A percentile compares a stretch with the other conserved stretches of the same genome.
Conservation (phyloP, 2,797 vertebrate species). For the Euthynnus affinis region DNA sequence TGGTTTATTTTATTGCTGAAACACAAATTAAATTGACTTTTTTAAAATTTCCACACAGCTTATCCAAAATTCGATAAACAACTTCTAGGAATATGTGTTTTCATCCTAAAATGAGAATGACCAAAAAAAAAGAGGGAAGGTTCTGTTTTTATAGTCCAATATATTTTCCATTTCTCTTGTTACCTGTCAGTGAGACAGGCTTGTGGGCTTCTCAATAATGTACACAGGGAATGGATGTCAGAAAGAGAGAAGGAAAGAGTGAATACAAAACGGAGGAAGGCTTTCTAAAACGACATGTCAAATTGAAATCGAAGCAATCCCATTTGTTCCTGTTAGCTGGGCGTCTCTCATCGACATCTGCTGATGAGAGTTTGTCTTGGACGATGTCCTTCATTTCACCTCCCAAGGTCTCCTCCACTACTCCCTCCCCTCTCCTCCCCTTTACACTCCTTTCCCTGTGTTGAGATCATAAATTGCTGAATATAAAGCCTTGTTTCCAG, state of each 20-base stretch:
- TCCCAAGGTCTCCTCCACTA: constrained; percentile 73
- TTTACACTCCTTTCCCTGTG: constrained; percentile 63
- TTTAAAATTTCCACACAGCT: neutral
- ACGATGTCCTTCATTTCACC: constrained; percentile 82
- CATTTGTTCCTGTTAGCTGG: constrained; percentile 74
- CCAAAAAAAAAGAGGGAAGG: neutral
- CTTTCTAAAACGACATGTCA: constrained; percentile 61
- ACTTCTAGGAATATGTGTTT: neutral
- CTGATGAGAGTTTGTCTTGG: constrained; percentile 81
- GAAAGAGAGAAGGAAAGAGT: constrained; percentile 24
- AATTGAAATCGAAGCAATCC: constrained; percentile 69
- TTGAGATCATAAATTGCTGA: constrained; percentile 84
- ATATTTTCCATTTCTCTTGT: constrained; percentile 45
- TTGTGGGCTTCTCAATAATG: constrained; percentile 37
- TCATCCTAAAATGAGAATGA: constrained; percentile 11
- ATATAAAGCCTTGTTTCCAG: constrained; percentile 86
- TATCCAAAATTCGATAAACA: neutral
- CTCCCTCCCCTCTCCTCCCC: constrained; percentile 59
- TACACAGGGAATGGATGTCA: constrained; percentile 39
- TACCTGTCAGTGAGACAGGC: constrained; percentile 48
- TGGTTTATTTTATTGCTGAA: neutral
- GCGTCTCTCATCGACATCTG: constrained; percentile 74
- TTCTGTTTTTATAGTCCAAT: constrained; percentile 33
- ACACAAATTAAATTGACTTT: constrained; percentile 10
- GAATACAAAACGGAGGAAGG: constrained; percentile 43